Evolutionary conservation across 2,888 invertebrate genomes (phyloP).

Genomic region (Galeruca laticollis): DNA sequence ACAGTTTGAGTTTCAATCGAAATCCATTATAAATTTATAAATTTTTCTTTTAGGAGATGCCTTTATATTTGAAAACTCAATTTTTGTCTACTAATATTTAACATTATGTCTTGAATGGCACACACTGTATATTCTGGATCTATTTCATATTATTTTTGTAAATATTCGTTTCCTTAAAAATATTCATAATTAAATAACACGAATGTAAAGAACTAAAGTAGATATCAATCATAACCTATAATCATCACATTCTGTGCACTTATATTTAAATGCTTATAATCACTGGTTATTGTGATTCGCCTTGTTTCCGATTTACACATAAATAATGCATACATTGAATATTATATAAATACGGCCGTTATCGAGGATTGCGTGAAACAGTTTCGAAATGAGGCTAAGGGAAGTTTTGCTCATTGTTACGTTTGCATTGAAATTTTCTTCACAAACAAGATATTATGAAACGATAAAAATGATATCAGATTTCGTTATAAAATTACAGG

Average conservation of each 20-base stretch:
- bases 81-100: too few relatives aligned
- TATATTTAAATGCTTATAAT: conserved; percentile 18
- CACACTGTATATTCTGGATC: too few relatives aligned
- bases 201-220: background rate
- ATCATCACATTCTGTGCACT: conserved; percentile 16
- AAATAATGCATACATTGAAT: conserved; percentile 24
- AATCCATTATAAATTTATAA: too few relatives aligned
- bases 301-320: conserved; percentile 26
- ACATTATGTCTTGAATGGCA: too few relatives aligned
- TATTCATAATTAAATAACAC: too few relatives aligned
- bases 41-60: too few relatives aligned
- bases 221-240: conserved; percentile 18
- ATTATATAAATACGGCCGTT: conserved; percentile 26
- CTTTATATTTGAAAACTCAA: too few relatives aligned
- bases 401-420: background rate
- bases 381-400: conserved; percentile 34
- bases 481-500: conserved; percentile 47
- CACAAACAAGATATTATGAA: conserved; percentile 27
- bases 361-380: conserved; percentile 16
- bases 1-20: too few relatives aligned
- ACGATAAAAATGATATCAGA: conserved; percentile 41
- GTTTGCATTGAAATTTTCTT: conserved; percentile 2
- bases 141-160: too few relatives aligned
- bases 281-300: conserved; percentile 21
- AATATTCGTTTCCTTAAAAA: too few relatives aligned